Base-by-base conservation (phyloP, 1,140 invertebrate species). In the Leptinotarsa defecta region DNA sequence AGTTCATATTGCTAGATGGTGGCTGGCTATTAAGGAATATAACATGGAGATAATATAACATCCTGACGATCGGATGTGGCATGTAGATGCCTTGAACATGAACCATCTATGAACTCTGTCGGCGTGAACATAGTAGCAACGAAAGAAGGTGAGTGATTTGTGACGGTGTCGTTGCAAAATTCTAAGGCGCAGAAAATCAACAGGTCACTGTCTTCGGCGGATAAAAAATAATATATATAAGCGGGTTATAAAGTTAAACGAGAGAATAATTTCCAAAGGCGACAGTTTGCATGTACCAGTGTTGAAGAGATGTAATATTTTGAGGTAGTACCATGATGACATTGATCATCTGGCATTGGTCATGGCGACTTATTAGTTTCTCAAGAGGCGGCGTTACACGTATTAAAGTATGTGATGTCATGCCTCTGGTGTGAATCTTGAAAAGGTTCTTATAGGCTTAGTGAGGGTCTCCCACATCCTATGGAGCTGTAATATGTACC, bases 31-130 rank as follows among this genome's bases (percentile, higher is more conserved):
- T 15, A 1, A 61, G 57, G 57, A 61, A 15, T 61, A 17, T 61
- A 61, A 61, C 57, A 17, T 61, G 15, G 57, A 61, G 0, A 61
- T 61, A 3, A 5, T 6, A 15, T 61, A 61, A 6, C 15, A 4
- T 3, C 24, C 1, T 5, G 65, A 24, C 20, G 27, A 27, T 24
- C 6, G 27, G 20, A 17, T 68, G 4, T 49, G 48, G 15, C 73
- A 74, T 43, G 64, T 74, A 19, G 64, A 74, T 48, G 70, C 20
- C 61, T 27, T 74, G 13, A 74, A 2, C 20, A 69, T 64, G 52
- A 74, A 69, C 43, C 72, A 13, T n/a, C 4, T 4, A 24, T 24
- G 3, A 24, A 24, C 24, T 4, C 4, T 24, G 24, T 24, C 24
- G 3, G 24, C 17, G 49, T 17, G 17, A 52, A 52, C 17, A 52